These are phyloP conservation scores for Pao palembangensis DNA, from an alignment of 2,113 vertebrate genomes.

Conservation along the genomic window DNA sequence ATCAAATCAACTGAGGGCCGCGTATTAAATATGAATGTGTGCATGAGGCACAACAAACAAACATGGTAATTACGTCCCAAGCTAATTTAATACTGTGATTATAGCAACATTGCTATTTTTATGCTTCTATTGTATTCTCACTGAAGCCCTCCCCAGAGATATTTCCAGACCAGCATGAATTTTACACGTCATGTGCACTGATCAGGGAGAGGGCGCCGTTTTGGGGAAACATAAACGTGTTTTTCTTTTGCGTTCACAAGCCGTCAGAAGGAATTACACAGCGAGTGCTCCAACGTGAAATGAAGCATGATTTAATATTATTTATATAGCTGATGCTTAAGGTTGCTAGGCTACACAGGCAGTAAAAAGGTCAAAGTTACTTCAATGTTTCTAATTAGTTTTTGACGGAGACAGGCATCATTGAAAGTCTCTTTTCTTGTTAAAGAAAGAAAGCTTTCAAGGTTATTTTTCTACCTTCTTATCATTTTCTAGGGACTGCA, in stretches of 20 bases:
- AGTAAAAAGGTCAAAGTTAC: conserved; percentile 41
- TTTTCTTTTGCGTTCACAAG: conserved; percentile 40
- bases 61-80: conserved; percentile 78
- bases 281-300: not conserved
- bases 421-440: conserved; percentile 14
- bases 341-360: not conserved
- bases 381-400: conserved; percentile 19
- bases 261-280: not conserved
- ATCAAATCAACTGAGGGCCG: conserved; percentile 70
- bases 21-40: conserved; percentile 74
- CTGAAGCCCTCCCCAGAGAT: conserved; percentile 47
- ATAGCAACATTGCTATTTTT: conserved; percentile 69
- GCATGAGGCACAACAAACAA: conserved; percentile 72
- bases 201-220: conserved; percentile 15
- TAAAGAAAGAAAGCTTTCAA: conserved; percentile 1
- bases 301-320: not conserved
- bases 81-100: conserved; percentile 78
- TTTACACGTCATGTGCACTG: conserved; percentile 22
- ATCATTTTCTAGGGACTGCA: conserved; percentile 11
- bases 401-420: conserved; percentile 8
- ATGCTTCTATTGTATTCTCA: conserved; percentile 53
- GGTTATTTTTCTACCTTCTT: not conserved
- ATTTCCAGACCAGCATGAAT: conserved; percentile 47
- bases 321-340: conserved; percentile 19
- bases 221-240: not conserved